phyloP scores from a whole-genome alignment of 92 coral and sea anemone genomes.

The Bergia puertoricense region DNA sequence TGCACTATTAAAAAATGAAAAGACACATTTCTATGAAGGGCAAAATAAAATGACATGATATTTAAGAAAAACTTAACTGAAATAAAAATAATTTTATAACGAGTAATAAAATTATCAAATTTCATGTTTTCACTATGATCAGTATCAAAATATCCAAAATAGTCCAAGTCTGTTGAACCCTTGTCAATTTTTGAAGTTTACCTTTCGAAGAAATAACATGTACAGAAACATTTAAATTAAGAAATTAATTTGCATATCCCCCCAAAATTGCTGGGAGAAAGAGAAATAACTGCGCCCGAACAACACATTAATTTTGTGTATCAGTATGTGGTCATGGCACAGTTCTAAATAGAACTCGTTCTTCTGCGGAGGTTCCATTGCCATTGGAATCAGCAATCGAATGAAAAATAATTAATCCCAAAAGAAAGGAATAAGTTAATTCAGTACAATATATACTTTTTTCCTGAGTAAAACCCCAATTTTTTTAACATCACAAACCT shows the following conservation, averaged over 20 bases:
- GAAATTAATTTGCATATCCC: not conserved
- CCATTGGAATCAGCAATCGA: not conserved
- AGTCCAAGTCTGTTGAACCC: not conserved
- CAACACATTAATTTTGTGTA: not conserved
- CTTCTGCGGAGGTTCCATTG: not conserved
- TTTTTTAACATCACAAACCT: constrained; percentile 50
- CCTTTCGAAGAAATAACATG: not conserved
- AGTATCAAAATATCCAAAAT: not conserved
- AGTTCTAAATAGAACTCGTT: not conserved
- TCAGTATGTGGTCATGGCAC: not conserved
- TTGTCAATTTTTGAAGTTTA: not conserved
- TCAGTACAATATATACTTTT: not conserved
- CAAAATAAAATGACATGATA: too few relatives aligned
- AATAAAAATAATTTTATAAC: too few relatives aligned
- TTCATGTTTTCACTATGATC: not conserved
- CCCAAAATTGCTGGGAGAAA: not conserved
- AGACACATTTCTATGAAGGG: too few relatives aligned
- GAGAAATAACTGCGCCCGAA: not conserved
- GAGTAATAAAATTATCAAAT: too few relatives aligned
- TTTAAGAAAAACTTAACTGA: too few relatives aligned
- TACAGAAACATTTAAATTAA: not conserved
- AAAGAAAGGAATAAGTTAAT: not conserved
- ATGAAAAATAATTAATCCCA: not conserved
- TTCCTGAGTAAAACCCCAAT: not conserved
- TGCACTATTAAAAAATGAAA: too few relatives aligned